These are phyloP conservation scores for Melanaphis sacchari DNA, from an alignment of 1,140 invertebrate species.

Conservation along the genomic window DNA sequence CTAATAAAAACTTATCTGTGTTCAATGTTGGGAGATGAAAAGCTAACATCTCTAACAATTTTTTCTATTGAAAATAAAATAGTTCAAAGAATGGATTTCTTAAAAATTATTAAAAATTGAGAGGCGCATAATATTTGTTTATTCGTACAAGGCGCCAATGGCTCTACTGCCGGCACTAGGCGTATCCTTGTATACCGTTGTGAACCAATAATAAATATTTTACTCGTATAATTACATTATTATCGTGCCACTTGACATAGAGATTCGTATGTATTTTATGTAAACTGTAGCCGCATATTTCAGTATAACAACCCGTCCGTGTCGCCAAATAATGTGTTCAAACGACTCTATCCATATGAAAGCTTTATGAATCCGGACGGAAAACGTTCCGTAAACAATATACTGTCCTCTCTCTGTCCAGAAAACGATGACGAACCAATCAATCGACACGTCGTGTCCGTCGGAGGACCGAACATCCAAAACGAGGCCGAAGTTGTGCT, in stretches of 20 bases:
- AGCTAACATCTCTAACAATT: no score
- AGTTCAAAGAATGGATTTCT: no score
- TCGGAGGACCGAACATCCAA: neutral
- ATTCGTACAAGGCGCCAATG: no score
- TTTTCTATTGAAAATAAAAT: no score
- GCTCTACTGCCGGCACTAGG: no score
- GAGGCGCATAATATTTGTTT: no score
- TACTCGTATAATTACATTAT: neutral
- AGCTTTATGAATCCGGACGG: constrained; percentile 78
- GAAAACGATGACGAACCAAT: constrained; percentile 58
- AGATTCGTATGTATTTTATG: neutral
- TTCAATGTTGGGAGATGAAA: no score
- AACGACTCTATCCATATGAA: constrained; percentile 84
- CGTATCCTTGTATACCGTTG: no score
- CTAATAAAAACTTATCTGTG: no score
- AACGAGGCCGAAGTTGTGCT: neutral
- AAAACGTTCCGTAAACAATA: constrained; percentile 72
- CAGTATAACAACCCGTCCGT: constrained; percentile 71
- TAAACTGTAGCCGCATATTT: constrained; percentile 60
- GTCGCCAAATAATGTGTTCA: constrained; percentile 72
- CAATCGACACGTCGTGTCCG: neutral
- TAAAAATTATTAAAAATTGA: no score
- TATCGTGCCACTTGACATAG: neutral
- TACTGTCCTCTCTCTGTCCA: constrained; percentile 72
- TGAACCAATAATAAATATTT: neutral